Percentiles rank a stretch among this genome's conserved stretches.
Evolutionary conservation across 2,797 vertebrate species (phyloP).

Genomic region (Sebastes cheni): DNA sequence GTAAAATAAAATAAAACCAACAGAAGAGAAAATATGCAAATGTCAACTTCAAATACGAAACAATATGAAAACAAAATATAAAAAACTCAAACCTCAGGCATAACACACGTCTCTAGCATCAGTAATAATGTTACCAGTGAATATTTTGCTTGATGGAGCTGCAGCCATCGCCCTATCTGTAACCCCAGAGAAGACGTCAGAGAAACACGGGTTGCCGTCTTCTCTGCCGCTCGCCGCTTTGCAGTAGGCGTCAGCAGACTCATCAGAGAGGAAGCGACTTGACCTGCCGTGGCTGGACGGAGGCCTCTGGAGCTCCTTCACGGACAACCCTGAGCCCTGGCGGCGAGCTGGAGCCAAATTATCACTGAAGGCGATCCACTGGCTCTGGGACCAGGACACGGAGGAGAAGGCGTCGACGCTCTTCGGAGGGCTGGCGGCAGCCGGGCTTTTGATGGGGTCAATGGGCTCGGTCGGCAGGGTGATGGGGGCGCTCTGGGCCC

Average conservation of each 20-base stretch:
- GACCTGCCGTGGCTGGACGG: conserved; percentile 67
- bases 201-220: conserved; percentile 64
- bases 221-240: conserved; percentile 69
- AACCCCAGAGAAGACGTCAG: conserved; percentile 70
- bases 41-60: background rate
- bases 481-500: conserved; percentile 82
- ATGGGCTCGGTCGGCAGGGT: conserved; percentile 60
- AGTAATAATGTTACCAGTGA: conserved; percentile 82
- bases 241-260: conserved; percentile 74
- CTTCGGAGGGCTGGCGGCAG: conserved; percentile 62
- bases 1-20: conserved; percentile 16
- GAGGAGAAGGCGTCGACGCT: conserved; percentile 69
- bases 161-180: conserved; percentile 60
- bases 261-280: conserved; percentile 79
- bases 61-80: conserved; percentile 12
- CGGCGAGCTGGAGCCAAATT: conserved; percentile 65
- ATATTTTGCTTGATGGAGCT: conserved; percentile 66
- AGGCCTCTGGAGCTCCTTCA: conserved; percentile 72
- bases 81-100: conserved; percentile 57
- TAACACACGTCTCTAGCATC: conserved; percentile 44
- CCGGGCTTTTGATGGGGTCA: conserved; percentile 61
- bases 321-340: conserved; percentile 46
- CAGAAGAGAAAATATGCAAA: background rate
- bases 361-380: conserved; percentile 87
- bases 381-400: conserved; percentile 81